A percentile compares a stretch with the other conserved stretches of the same genome.
phyloP scores from a whole-genome alignment of 1,140 invertebrate genomes.

The Conus betulinus region DNA sequence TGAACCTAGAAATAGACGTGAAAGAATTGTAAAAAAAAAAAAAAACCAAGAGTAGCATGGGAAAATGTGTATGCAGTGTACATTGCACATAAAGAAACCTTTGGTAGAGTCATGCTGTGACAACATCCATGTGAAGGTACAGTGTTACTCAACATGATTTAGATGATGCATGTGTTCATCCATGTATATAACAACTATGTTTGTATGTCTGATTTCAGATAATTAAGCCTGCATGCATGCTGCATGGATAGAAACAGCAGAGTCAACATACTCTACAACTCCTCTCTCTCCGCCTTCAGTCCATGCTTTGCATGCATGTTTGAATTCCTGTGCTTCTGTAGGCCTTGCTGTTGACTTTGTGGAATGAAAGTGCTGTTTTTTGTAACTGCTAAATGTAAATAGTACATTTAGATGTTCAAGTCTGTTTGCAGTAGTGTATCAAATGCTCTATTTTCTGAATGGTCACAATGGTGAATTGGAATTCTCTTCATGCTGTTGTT shows the following conservation, averaged over 20 bases:
- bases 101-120: background rate
- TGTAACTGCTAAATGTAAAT: background rate
- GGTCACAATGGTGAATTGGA: background rate
- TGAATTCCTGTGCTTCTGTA: background rate
- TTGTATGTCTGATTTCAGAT: slow-evolving; percentile 27
- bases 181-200: background rate
- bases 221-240: slow-evolving; percentile 18
- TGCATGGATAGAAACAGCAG: slow-evolving; percentile 20
- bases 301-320: background rate
- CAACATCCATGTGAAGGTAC: background rate
- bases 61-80: background rate
- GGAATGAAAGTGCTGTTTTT: background rate
- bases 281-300: background rate
- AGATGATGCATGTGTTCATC: background rate
- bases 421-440: background rate
- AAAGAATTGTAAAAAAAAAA: too few relatives aligned
- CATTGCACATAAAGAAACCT: background rate
- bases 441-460: background rate
- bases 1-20: too few relatives aligned
- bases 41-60: too few relatives aligned
- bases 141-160: background rate
- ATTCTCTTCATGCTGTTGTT: background rate
- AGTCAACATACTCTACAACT: background rate
- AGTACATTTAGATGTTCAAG: background rate
- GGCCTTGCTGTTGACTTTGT: background rate